Conservation (phyloP, 2,113 vertebrate species). For the Apteryx owenii region DNA sequence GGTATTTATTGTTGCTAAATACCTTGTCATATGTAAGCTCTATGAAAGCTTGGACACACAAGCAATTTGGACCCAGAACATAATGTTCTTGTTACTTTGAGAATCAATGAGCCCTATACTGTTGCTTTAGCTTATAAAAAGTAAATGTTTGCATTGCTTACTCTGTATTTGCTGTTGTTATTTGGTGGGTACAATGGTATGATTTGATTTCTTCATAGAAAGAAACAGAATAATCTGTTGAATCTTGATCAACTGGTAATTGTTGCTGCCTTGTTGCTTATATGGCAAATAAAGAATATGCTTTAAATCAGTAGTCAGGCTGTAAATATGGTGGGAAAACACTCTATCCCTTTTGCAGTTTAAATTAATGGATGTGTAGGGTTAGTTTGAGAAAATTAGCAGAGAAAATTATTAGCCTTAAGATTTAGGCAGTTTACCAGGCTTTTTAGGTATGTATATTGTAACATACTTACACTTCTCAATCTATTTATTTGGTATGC, state of each 20-base stretch:
- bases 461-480: not conserved
- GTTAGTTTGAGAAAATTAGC: not conserved
- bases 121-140: not conserved
- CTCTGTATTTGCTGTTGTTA: not conserved
- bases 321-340: not conserved
- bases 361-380: not conserved
- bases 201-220: not conserved
- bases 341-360: not conserved
- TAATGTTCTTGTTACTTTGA: not conserved
- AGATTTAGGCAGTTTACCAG: not conserved
- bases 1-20: not conserved
- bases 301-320: not conserved
- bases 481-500: not conserved
- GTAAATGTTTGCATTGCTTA: not conserved
- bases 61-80: not conserved
- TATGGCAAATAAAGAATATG: not conserved
- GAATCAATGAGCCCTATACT: not conserved
- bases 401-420: not conserved
- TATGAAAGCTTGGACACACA: not conserved
- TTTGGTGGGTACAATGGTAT: not conserved
- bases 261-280: not conserved
- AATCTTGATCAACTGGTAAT: not conserved
- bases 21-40: not conserved
- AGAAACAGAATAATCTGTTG: not conserved
- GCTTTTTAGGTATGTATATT: not conserved